Evolutionary conservation across 2,797 vertebrate genomes (phyloP), one percentile per base, ranked within the genome.

Genomic region (Lemur catta): DNA sequence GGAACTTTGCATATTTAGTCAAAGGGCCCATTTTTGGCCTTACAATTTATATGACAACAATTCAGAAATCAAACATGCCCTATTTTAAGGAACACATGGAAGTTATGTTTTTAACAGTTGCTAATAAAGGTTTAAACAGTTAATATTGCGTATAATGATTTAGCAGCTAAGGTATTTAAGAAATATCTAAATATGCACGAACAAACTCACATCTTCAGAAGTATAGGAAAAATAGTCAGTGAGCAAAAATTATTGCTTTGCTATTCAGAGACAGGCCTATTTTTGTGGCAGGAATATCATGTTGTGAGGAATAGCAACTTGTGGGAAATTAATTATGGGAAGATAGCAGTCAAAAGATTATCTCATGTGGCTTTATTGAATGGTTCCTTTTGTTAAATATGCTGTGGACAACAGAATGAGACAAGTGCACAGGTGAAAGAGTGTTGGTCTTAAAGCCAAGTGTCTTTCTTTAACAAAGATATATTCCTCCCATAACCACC

Each of bases 51-150:
- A 92, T 85, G 95, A 96, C 46, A 95, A 97, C 90, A 95, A 76
- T 75, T 91, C 50, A 97, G 75, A 94, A 94, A 89, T 74, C 71
- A 98, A 97, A 97, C 97, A 98, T 90, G 72, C 74, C 80, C 65
- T 94, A 33, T 85, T 97, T 82, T 41, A 96, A 97, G 92, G 89
- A 98, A 97, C 96, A 97, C 81, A 94, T 91, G 92, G 93, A 79
- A 89, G 46, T 48, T 94, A 93, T 41, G 76, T 89, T 96, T 93
- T 97, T 96, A 96, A 91, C 88, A 97, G 89, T 85, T 82, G 84
- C 87, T 97, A 97, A 94, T 97, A 97, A 97, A 97, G 78, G 92
- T 59, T 96, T 15, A 41, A 97, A 97, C 74, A 97, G 75, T 97
- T 95, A 97, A 91, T 98, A 97, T 84, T 67, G n/a, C 72, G 92